Evolutionary conservation across 2,113 vertebrate species (phyloP), one percentile per base, ranked within the genome.

Genomic region (Aptenodytes forsteri): DNA sequence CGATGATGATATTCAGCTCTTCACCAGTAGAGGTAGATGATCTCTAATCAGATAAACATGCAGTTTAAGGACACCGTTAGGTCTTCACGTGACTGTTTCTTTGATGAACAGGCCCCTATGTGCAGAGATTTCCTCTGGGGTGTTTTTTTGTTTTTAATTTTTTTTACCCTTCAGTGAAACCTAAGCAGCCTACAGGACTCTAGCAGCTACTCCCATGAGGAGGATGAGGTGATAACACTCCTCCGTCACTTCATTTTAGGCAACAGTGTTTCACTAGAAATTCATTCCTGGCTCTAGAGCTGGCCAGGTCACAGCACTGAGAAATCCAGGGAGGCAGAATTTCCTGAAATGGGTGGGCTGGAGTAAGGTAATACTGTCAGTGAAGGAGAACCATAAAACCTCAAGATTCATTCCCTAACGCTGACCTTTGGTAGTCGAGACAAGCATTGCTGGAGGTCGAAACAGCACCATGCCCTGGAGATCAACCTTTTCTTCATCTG

Each of bases 351-450:
- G 4, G 36, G 30, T 70, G 26, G 29, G 47, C 52, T 92, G 47
- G 23, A 47, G 21, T 20, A 40, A 87, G 23, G 46, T 19, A 54
- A 76, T 9, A 27, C 12, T 42, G 38, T 25, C 38, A 78, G 64
- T 8, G n/a, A 82, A 79, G 27, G 20, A 81, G 49, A 78, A 42
- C 59, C 29, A 32, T 13, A 54, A 87, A 69, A 36, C 44, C 21
- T 65, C 47, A 27, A 34, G 62, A 70, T 83, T 52, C 23, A n/a
- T 49, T 62, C 47, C 54, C 22, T 34, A 49, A 30, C 49, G 54
- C 87, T 81, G 77, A 98, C 98, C 98, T 98, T 98, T 97, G 58
- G 96, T 97, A 55, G 97, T 97, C 47, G 98, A 97, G 66, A 98
- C 98, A 58, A 99, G 97, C 83, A 94, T 95, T 3, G 96, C 96